These are phyloP conservation scores for Festucalex cinctus DNA, from an alignment of 2,113 vertebrate species.

Conservation along the genomic window DNA sequence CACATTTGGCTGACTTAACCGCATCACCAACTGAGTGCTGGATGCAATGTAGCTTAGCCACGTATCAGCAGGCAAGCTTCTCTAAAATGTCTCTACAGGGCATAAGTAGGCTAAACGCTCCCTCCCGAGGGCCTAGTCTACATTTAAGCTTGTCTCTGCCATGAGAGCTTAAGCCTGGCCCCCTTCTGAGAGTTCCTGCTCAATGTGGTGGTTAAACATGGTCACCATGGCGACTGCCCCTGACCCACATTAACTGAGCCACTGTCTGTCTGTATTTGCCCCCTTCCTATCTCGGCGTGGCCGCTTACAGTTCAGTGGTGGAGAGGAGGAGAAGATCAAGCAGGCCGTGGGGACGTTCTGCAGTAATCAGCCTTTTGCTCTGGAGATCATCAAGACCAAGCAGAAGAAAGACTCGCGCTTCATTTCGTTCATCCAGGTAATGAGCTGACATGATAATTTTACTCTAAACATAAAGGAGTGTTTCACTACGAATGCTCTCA, in stretches of 20 bases:
- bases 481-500: not conserved
- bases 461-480: not conserved
- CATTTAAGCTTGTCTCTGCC: constrained; percentile 32
- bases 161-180: constrained; percentile 22
- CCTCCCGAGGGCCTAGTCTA: constrained; percentile 32
- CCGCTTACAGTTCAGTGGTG: constrained; percentile 83
- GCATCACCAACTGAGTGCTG: constrained; percentile 13
- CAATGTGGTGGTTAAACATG: constrained; percentile 18
- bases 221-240: constrained; percentile 33
- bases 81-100: constrained; percentile 29
- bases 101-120: constrained; percentile 42
- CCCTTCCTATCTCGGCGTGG: constrained; percentile 12
- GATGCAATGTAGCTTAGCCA: constrained; percentile 17
- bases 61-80: constrained; percentile 30
- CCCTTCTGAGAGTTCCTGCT: constrained; percentile 28
- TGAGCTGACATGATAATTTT: not conserved
- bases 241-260: constrained; percentile 31
- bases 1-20: constrained; percentile 37
- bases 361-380: constrained; percentile 95
- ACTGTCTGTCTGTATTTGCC: constrained; percentile 19
- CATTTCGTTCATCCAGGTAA: constrained; percentile 85
- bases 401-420: constrained; percentile 97
- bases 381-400: constrained; percentile 94
- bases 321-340: constrained; percentile 93
- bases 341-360: constrained; percentile 92